Evolutionary conservation across 1,140 invertebrate species (phyloP).

Genomic region (Hycleus cichorii): DNA sequence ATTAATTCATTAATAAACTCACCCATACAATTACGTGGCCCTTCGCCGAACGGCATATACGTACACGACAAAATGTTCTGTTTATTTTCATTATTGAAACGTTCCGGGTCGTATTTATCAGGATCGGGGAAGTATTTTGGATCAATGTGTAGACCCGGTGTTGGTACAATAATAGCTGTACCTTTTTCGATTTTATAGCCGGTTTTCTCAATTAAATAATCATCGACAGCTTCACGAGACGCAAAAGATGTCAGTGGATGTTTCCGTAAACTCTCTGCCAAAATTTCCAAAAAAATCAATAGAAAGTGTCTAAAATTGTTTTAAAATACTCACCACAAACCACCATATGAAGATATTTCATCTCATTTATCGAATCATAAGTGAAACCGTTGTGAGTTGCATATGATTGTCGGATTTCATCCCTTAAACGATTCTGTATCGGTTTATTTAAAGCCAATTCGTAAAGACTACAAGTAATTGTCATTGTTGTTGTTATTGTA

Average conservation of each 20-base stretch:
- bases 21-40: constrained; percentile 58
- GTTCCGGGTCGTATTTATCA: constrained; percentile 51
- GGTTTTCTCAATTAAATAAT: constrained; percentile 30
- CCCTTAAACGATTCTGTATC: constrained; percentile 49
- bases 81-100: constrained; percentile 19
- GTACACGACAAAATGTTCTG: constrained; percentile 45
- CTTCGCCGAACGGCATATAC: constrained; percentile 65
- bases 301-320: too few species aligned
- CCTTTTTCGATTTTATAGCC: constrained; percentile 44
- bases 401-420: constrained; percentile 50
- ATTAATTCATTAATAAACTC: constrained; percentile 15
- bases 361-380: constrained; percentile 49
- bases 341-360: constrained; percentile 50
- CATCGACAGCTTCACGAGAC: constrained; percentile 24
- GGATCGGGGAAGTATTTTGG: constrained; percentile 55
- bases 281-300: background rate
- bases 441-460: constrained; percentile 53
- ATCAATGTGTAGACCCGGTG: constrained; percentile 52
- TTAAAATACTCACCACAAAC: constrained; percentile 39
- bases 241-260: constrained; percentile 43
- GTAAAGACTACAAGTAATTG: constrained; percentile 48
- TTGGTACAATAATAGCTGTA: constrained; percentile 49
- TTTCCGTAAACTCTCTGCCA: constrained; percentile 40
- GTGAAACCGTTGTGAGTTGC: constrained; percentile 32
- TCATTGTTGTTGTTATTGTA: constrained; percentile 57